Conservation (phyloP, 2,888 invertebrate genomes). For the Dasysyrphus tricinctus region DNA sequence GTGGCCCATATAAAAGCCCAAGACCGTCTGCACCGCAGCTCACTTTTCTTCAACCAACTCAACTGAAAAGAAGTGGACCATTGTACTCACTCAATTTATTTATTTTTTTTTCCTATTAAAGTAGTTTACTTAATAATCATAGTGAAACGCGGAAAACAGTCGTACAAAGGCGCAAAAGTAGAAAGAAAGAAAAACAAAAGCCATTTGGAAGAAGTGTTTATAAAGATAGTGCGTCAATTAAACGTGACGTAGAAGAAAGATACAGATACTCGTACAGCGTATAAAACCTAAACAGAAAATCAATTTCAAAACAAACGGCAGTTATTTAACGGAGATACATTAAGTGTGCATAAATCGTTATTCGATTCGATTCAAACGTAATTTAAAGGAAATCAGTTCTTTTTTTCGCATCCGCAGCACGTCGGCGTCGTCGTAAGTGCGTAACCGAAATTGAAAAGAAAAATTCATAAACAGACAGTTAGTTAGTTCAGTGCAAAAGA, state of each 20-base stretch:
- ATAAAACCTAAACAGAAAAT: slow-evolving; percentile 47
- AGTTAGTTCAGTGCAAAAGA: slow-evolving; percentile 9
- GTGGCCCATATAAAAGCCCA: slow-evolving; percentile 58
- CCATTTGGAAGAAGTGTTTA: slow-evolving; percentile 47
- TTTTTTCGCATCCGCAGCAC: slow-evolving; percentile 27
- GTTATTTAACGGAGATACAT: slow-evolving; percentile 69
- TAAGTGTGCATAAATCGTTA: slow-evolving; percentile 40
- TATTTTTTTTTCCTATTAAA: neutral
- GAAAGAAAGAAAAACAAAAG: slow-evolving; percentile 14
- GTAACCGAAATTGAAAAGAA: slow-evolving; percentile 38
- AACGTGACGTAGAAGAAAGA: slow-evolving; percentile 59
- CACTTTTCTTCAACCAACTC: slow-evolving; percentile 82
- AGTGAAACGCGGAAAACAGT: slow-evolving; percentile 67
- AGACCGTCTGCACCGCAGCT: slow-evolving; percentile 76
- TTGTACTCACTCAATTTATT: slow-evolving; percentile 25
- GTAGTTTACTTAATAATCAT: slow-evolving; percentile 2
- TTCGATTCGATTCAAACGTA: slow-evolving; percentile 53
- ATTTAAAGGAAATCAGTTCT: slow-evolving; percentile 44
- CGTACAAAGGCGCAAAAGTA: slow-evolving; percentile 32
- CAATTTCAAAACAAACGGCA: slow-evolving; percentile 71
- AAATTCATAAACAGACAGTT: slow-evolving; percentile 11
- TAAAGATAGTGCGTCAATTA: slow-evolving; percentile 44
- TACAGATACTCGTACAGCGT: neutral
- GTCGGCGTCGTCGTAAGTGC: neutral
- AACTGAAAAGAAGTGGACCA: slow-evolving; percentile 78